Conservation (phyloP, 92 coral and sea anemone species). For the Porites evermanni region DNA sequence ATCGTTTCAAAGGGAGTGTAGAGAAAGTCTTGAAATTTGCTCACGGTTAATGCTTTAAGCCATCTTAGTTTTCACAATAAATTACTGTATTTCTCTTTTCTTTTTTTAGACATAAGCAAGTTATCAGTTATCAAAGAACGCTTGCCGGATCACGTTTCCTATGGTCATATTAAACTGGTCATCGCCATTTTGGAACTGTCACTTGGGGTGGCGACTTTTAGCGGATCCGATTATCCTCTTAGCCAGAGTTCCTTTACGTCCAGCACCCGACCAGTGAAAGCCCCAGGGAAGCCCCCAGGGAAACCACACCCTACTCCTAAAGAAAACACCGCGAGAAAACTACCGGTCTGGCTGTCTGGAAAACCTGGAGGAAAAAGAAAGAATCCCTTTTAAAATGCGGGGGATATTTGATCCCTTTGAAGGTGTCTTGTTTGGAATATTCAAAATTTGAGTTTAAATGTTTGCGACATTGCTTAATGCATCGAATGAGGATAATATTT, state of each 20-base stretch:
- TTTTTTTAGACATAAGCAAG: constrained; percentile 67
- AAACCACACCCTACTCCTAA: constrained; percentile 52
- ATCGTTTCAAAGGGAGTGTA: too few relatives aligned
- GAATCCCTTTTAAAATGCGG: constrained; percentile 50
- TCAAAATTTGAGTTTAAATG: background rate
- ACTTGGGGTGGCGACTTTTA: constrained; percentile 14
- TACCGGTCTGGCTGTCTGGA: constrained; percentile 82
- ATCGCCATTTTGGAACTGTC: constrained; percentile 81
- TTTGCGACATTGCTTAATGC: too few relatives aligned
- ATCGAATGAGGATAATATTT: too few relatives aligned
- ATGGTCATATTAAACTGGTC: constrained; percentile 80
- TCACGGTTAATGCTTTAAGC: too few relatives aligned
- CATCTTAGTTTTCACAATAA: background rate
- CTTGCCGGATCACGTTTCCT: constrained; percentile 68
- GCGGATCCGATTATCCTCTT: constrained; percentile 19
- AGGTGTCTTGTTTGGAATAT: background rate
- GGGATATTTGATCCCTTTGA: background rate
- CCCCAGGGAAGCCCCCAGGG: constrained; percentile 23
- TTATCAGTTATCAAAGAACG: constrained; percentile 73
- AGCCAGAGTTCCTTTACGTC: constrained; percentile 28
- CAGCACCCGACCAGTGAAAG: constrained; percentile 1
- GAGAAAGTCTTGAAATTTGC: background rate
- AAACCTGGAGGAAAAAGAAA: constrained; percentile 62
- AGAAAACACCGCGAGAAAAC: constrained; percentile 73
- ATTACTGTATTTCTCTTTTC: background rate